These are phyloP conservation scores for Hypolimnas misippus DNA, from an alignment of 2,888 invertebrate genomes.

Conservation along the genomic window DNA sequence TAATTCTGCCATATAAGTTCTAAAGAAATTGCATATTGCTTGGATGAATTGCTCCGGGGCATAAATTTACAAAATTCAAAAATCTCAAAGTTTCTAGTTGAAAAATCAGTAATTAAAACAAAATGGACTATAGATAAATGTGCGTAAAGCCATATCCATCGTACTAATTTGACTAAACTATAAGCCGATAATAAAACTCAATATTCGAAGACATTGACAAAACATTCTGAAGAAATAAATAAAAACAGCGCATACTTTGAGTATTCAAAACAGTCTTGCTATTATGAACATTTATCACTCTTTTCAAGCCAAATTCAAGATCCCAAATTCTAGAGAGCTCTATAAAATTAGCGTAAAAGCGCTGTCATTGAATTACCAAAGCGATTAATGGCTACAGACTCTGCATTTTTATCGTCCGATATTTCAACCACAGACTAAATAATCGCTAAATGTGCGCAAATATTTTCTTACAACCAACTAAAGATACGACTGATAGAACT, in stretches of 20 bases:
- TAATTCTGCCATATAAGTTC: too few species aligned
- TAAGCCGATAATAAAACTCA: neutral
- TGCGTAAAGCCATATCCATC: neutral
- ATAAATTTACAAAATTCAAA: too few species aligned
- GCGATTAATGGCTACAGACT: neutral
- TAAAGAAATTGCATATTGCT: too few species aligned
- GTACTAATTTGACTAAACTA: neutral
- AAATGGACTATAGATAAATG: too few species aligned
- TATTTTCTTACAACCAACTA: conserved; percentile 1
- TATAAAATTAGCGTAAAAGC: neutral
- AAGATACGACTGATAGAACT: conserved; percentile 6
- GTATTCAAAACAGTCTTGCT: conserved; percentile 46
- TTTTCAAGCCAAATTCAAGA: neutral
- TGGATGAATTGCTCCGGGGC: too few species aligned
- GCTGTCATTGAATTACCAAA: neutral
- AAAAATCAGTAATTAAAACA: too few species aligned
- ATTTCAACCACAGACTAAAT: neutral
- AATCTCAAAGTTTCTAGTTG: too few species aligned
- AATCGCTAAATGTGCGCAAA: neutral
- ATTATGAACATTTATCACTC: conserved; percentile 15
- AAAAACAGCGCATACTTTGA: conserved; percentile 21
- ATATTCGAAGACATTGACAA: neutral
- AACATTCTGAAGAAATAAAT: neutral
- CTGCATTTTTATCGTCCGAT: neutral
- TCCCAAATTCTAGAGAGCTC: conserved; percentile 21